Evolutionary conservation across 2,797 vertebrate genomes (phyloP), one percentile per base, ranked within the genome.

Genomic region (Epinephelus coioides): DNA sequence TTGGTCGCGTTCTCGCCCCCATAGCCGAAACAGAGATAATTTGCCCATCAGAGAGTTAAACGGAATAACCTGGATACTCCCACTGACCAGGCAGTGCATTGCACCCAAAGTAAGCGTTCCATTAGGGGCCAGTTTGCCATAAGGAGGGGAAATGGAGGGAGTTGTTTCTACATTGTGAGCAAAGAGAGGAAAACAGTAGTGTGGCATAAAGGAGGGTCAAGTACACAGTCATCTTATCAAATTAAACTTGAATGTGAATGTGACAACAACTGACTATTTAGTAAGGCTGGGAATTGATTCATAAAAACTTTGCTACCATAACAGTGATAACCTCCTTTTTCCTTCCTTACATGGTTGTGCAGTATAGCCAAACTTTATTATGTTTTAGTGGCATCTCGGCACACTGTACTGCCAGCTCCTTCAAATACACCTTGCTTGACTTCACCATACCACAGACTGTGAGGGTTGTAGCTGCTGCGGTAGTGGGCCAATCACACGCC

Each of bases 11-110:
- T 82, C 89, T 50, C 43, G 81, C 6, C 86, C 56, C 96, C 96
- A 97, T 3, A 96, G 57, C 13, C 96, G 92, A 74, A 96, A 96
- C 59, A 94, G 59, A 64, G 95, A 93, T 10, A 96, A 4, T 14
- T 70, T 82, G 0, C 92, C 96, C 27, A 23, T 2, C 40, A 93
- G 34, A 1, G 46, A 0, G 1, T 66, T 84, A 2, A 14, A 34
- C 0, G 49, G 61, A n/a, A 79, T 21, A 6, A 80, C 5, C 5
- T 63, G 9, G n/a, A 94, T 69, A 0, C 34, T 3, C 4, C 84
- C 82, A 0, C 78, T 15, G 0, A 14, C 47, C 67, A 88, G 51
- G 10, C 0, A 0, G 81, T 95, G 94, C 1, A 86, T 46, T 0
- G 76, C 85, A 0, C 95, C 96, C 46, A 97, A 86, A 8, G 91